Conservation (phyloP, 2,797 vertebrate genomes). For the Meriones psammophilus region DNA sequence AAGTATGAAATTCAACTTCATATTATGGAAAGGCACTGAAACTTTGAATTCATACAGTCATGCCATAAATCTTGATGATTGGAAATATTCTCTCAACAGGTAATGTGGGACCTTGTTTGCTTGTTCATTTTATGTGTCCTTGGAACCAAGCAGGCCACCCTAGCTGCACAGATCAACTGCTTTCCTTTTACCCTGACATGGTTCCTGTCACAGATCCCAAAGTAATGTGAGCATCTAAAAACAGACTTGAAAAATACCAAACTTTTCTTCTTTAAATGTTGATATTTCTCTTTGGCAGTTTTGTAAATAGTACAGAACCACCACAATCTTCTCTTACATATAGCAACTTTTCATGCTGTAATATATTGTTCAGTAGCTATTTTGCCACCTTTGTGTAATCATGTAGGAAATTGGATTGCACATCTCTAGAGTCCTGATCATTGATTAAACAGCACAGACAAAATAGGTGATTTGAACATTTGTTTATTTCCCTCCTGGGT, state of each 20-base stretch:
- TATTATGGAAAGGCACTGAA: no score
- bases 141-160: background rate
- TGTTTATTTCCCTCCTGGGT: background rate
- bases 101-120: background rate
- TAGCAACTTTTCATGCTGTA: background rate
- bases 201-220: background rate
- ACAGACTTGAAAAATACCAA: background rate
- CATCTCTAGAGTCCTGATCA: background rate
- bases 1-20: background rate
- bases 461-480: background rate
- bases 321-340: background rate
- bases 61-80: background rate
- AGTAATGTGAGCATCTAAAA: background rate
- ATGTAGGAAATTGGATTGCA: background rate
- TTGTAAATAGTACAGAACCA: background rate
- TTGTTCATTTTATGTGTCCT: background rate
- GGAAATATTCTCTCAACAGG: no score
- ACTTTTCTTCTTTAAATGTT: background rate
- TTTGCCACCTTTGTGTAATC: background rate
- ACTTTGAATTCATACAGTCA: background rate
- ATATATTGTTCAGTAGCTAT: background rate
- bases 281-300: background rate
- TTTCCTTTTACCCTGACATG: fast-evolving
- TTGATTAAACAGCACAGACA: background rate
- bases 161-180: fast-evolving